These are phyloP conservation scores for Seriola aureovittata DNA, from an alignment of 2,113 vertebrate species.

Conservation along the genomic window DNA sequence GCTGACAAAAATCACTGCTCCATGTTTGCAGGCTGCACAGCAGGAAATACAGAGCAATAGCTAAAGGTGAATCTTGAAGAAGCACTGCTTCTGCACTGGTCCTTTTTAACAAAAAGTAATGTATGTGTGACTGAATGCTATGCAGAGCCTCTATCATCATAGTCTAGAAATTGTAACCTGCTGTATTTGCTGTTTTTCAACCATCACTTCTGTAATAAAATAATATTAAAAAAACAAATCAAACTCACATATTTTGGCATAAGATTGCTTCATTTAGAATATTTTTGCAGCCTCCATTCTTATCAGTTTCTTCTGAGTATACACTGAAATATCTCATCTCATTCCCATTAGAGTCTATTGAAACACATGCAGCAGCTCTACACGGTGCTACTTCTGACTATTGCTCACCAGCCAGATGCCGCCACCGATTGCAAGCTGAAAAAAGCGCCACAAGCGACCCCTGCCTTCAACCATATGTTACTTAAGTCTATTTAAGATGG, in stretches of 20 bases:
- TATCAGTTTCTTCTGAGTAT: neutral
- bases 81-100: neutral
- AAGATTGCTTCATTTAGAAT: neutral
- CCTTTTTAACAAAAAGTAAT: slow-evolving; percentile 9
- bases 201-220: neutral
- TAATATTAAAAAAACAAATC: neutral
- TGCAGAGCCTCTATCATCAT: neutral
- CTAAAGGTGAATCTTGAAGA: slow-evolving; percentile 3
- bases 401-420: slow-evolving; percentile 26
- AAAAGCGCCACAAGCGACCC: slow-evolving; percentile 17
- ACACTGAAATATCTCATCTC: neutral
- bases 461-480: slow-evolving; percentile 29
- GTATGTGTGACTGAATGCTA: neutral
- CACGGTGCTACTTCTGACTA: slow-evolving; percentile 2
- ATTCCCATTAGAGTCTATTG: neutral
- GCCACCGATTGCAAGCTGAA: slow-evolving; percentile 22
- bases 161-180: slow-evolving; percentile 2
- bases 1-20: slow-evolving; percentile 49
- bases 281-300: neutral
- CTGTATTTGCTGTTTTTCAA: neutral
- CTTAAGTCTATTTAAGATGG: neutral
- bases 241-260: neutral
- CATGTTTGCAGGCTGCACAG: slow-evolving; percentile 34
- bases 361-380: neutral
- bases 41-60: slow-evolving; percentile 10